These are phyloP conservation scores for Eristalinus sepulchralis DNA, from an alignment of 2,888 invertebrate genomes.

Conservation along the genomic window DNA sequence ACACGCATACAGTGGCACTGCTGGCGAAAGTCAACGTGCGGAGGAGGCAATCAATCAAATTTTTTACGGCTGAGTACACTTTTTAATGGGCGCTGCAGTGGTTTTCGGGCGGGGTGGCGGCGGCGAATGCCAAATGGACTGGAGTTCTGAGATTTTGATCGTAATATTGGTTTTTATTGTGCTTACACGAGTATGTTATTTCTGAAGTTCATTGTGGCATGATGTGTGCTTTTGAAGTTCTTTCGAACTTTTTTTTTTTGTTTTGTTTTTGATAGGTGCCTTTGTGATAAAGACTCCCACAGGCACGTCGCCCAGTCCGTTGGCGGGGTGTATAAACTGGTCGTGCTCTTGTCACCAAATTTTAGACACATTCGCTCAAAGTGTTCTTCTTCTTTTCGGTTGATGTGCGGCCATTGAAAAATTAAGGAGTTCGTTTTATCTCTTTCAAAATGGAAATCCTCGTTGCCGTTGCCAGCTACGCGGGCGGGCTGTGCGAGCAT, in stretches of 20 bases:
- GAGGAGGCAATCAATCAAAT: constrained; percentile 59
- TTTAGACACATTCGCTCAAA: neutral
- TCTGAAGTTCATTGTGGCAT: neutral
- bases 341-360: neutral
- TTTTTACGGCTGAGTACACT: constrained; percentile 23
- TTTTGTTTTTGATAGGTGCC: neutral
- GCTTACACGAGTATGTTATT: neutral
- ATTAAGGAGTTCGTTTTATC: neutral
- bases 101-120: neutral
- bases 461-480: neutral
- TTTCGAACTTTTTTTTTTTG: no score
- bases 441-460: neutral
- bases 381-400: neutral
- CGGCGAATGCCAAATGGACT: neutral
- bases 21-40: neutral
- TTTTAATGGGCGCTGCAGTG: constrained; percentile 20
- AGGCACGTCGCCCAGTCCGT: neutral
- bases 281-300: neutral
- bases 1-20: neutral
- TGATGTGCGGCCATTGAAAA: neutral
- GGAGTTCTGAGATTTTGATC: neutral
- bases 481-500: neutral
- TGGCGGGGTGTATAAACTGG: neutral
- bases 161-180: constrained; percentile 1
- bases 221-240: neutral